Percentiles rank a stretch among this genome's conserved stretches.
These are phyloP conservation scores for Balaeniceps rex DNA, from an alignment of 2,113 vertebrate genomes.

Conservation along the genomic window DNA sequence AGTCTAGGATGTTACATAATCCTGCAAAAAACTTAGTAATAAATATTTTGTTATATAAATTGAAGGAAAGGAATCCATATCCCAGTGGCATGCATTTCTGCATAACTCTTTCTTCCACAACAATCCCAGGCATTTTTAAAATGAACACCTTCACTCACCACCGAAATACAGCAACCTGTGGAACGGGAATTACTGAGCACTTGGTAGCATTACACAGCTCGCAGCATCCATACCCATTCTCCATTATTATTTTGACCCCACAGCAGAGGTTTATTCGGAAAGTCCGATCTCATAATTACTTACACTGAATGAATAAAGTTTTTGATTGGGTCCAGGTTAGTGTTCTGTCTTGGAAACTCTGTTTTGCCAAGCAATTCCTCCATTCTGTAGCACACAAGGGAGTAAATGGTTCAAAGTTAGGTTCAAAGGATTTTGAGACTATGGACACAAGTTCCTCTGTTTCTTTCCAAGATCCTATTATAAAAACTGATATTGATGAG, in stretches of 20 bases:
- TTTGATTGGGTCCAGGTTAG: neutral
- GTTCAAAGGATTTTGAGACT: neutral
- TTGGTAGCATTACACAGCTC: neutral
- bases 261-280: neutral
- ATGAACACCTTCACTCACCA: neutral
- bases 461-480: neutral
- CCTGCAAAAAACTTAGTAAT: neutral
- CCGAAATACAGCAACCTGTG: neutral
- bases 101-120: neutral
- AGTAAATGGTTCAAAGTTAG: neutral
- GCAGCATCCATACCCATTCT: neutral
- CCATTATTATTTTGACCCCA: neutral
- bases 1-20: neutral
- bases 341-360: neutral
- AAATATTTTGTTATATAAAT: neutral
- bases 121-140: constrained; percentile 14
- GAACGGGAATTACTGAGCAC: neutral
- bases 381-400: neutral
- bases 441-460: neutral
- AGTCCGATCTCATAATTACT: neutral
- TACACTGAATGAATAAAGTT: neutral
- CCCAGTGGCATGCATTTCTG: neutral
- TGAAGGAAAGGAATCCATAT: neutral
- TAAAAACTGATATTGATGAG: neutral
- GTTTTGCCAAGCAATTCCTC: neutral